These are phyloP conservation scores for Platichthys stellatus DNA, from an alignment of 2,113 vertebrate species.

Conservation along the genomic window DNA sequence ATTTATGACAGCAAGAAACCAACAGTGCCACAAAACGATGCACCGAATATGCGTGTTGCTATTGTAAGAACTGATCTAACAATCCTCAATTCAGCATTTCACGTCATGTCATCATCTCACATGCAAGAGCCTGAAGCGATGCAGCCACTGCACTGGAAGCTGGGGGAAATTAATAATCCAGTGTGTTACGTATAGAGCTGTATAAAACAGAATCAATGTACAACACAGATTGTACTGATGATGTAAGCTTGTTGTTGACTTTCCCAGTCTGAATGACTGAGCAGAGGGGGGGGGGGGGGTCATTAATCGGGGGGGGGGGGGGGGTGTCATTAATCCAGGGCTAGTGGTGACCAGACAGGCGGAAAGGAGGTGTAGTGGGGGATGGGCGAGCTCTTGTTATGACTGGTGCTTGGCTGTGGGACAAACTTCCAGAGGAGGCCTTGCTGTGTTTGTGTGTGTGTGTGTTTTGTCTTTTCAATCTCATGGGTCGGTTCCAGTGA, in stretches of 20 bases:
- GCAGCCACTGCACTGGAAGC: constrained; percentile 3
- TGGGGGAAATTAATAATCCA: constrained; percentile 3
- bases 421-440: constrained; percentile 62
- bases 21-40: background rate
- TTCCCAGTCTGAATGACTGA: constrained; percentile 93
- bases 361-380: constrained; percentile 85
- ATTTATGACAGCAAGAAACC: background rate
- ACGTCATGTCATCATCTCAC: constrained; percentile 68
- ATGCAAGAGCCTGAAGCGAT: background rate
- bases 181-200: constrained; percentile 56
- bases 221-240: constrained; percentile 88
- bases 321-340: constrained; percentile 87
- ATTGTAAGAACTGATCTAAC: background rate
- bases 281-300: constrained; percentile 87
- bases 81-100: constrained; percentile 18
- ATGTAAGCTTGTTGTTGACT: constrained; percentile 95
- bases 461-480: background rate
- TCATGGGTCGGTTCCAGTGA: constrained; percentile 24
- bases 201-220: constrained; percentile 75
- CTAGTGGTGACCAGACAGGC: constrained; percentile 84
- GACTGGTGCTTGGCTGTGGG: constrained; percentile 73
- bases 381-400: constrained; percentile 81
- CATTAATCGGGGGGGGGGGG: constrained; percentile 86
- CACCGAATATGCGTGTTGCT: constrained; percentile 8
- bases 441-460: background rate